Conservation (phyloP, 2,888 invertebrate genomes). For the Acheta domesticus region DNA sequence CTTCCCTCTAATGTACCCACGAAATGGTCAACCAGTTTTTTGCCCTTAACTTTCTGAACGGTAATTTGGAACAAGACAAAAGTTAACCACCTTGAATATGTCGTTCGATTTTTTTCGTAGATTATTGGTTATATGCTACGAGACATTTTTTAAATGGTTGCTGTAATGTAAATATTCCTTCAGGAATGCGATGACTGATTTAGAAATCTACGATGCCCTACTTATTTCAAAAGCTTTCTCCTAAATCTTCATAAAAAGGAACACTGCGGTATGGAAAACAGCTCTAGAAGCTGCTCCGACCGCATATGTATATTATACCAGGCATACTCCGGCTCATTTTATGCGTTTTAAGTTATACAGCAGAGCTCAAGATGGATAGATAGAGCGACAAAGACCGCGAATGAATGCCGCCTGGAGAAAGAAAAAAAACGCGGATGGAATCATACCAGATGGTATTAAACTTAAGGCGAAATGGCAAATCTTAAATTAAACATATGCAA, state of each 20-base stretch:
- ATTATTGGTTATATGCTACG: no score
- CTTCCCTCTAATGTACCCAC: no score
- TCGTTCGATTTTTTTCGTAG: no score
- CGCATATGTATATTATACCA: background rate
- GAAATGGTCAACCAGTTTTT: no score
- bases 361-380: slow-evolving; percentile 18
- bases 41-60: no score
- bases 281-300: background rate
- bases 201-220: background rate
- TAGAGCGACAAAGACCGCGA: background rate
- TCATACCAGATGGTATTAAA: slow-evolving; percentile 18
- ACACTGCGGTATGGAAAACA: slow-evolving; percentile 3
- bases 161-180: no score
- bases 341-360: slow-evolving; percentile 18
- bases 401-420: background rate
- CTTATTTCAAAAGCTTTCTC: background rate
- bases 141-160: no score
- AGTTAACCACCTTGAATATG: no score
- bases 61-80: no score
- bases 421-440: background rate
- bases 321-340: slow-evolving; percentile 1
- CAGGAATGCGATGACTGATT: no score
- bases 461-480: slow-evolving; percentile 18
- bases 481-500: slow-evolving; percentile 18
- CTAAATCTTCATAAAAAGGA: slow-evolving; percentile 18